These are phyloP conservation scores for Meiosimyza decipiens DNA, from an alignment of 2,888 invertebrate species.

Conservation along the genomic window DNA sequence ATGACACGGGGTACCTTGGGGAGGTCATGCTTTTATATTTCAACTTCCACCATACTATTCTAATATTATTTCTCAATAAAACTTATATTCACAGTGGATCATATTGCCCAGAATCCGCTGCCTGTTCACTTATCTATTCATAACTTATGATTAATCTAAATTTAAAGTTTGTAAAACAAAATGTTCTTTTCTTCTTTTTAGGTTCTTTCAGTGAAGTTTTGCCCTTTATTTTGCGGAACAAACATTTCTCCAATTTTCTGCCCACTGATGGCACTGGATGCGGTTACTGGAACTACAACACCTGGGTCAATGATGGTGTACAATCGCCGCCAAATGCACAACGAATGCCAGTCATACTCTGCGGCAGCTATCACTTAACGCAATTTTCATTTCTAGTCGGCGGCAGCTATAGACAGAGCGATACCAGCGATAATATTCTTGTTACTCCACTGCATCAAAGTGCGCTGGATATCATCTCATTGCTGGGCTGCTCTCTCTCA, in stretches of 20 bases:
- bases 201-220: slow-evolving; percentile 69
- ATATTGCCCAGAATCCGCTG: too few species aligned
- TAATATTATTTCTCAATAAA: too few species aligned
- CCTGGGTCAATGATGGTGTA: slow-evolving; percentile 72
- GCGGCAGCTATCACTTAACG: slow-evolving; percentile 72
- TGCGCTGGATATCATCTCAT: slow-evolving; percentile 71
- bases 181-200: slow-evolving; percentile 25
- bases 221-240: slow-evolving; percentile 66
- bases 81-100: too few species aligned
- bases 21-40: too few species aligned
- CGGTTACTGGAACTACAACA: slow-evolving; percentile 73
- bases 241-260: slow-evolving; percentile 43
- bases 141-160: too few species aligned
- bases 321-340: slow-evolving; percentile 45
- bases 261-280: slow-evolving; percentile 61
- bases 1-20: too few species aligned
- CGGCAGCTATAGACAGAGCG: slow-evolving; percentile 54
- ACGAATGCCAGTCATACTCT: slow-evolving; percentile 60
- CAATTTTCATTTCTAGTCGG: slow-evolving; percentile 71
- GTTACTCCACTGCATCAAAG: slow-evolving; percentile 63
- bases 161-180: too few species aligned
- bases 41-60: too few species aligned
- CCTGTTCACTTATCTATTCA: too few species aligned
- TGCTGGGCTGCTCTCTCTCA: slow-evolving; percentile 72
- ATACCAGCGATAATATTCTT: slow-evolving; percentile 54